Conservation (phyloP, 2,113 vertebrate species). For the Uria lomvia region DNA sequence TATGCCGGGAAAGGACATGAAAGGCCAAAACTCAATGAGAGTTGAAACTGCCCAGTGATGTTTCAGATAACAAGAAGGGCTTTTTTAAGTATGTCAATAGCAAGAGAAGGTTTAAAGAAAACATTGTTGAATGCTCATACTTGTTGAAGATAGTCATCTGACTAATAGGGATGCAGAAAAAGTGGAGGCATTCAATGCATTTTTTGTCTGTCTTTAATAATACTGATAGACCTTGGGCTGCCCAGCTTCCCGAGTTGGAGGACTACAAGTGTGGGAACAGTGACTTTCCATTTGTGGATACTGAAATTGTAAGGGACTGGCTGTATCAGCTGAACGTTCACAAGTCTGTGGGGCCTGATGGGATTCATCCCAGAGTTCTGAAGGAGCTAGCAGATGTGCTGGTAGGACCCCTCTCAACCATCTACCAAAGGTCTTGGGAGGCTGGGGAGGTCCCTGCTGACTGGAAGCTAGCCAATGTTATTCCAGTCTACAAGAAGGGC, state of each 20-base stretch:
- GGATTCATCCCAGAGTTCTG: too few relatives aligned
- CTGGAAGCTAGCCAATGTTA: not conserved
- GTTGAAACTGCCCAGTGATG: not conserved
- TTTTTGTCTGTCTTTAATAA: not conserved
- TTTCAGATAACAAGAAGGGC: not conserved
- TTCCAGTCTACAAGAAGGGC: too few relatives aligned
- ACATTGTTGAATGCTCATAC: not conserved
- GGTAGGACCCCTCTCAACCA: not conserved
- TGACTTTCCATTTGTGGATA: not conserved
- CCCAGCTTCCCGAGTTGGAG: not conserved
- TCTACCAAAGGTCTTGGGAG: not conserved
- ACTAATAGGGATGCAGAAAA: not conserved
- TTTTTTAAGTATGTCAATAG: not conserved
- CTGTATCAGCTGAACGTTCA: too few relatives aligned
- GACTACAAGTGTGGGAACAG: not conserved
- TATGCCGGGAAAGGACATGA: not conserved
- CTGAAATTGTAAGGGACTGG: too few relatives aligned
- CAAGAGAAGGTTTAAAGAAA: not conserved
- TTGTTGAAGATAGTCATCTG: not conserved
- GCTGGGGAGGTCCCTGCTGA: not conserved
- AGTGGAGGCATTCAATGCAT: not conserved
- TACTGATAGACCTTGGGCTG: not conserved
- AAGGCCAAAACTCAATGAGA: not conserved
- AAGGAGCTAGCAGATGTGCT: too few relatives aligned
- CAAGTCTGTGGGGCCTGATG: too few relatives aligned